phyloP scores from a whole-genome alignment of 2,113 vertebrate species.

The Upupa epops region DNA sequence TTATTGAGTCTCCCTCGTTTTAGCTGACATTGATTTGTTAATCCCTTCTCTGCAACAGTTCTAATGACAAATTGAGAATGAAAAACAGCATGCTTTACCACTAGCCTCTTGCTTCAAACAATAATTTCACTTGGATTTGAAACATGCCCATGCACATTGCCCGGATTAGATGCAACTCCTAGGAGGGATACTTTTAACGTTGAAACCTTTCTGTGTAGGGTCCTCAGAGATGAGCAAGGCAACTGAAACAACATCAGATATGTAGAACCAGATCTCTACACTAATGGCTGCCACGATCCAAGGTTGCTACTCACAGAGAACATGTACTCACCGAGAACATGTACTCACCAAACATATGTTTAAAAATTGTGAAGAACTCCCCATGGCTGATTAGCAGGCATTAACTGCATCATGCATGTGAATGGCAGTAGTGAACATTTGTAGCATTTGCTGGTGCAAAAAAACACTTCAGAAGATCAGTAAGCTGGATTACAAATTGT shows the following conservation, averaged over 20 bases:
- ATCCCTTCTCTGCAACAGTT: constrained; percentile 51
- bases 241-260: background rate
- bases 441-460: background rate
- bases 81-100: constrained; percentile 50
- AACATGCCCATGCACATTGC: background rate
- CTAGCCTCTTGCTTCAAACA: background rate
- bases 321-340: background rate
- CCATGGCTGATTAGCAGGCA: background rate
- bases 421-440: background rate
- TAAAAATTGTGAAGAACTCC: background rate
- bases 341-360: too few relatives aligned
- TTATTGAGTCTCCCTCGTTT: constrained; percentile 70
- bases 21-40: constrained; percentile 66
- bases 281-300: background rate
- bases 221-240: background rate
- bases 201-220: background rate
- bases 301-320: background rate
- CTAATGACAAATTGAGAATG: constrained; percentile 50
- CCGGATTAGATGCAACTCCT: background rate
- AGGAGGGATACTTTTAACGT: background rate
- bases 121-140: constrained; percentile 4
- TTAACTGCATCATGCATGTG: background rate
- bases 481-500: background rate
- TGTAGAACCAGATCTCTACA: background rate
- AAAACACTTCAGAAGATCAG: background rate